These are phyloP conservation scores for Muscicapa comitata DNA, from an alignment of 2,797 vertebrate species.

Conservation along the genomic window DNA sequence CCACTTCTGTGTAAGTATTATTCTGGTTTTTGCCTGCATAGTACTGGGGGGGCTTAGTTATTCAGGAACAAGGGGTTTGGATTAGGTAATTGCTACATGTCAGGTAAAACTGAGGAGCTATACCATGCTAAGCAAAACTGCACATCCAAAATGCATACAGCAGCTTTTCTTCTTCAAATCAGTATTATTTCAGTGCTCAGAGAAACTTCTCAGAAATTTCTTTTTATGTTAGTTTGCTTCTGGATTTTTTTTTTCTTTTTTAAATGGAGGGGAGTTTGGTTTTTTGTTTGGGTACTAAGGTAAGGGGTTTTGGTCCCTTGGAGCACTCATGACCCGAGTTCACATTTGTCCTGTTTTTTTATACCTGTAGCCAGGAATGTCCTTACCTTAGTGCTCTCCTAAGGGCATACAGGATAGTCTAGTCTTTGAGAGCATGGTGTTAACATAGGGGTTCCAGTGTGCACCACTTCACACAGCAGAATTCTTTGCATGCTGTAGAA, in stretches of 20 bases:
- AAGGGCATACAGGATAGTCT: neutral
- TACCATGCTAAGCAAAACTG: neutral
- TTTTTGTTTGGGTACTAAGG: neutral
- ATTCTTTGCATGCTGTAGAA: neutral
- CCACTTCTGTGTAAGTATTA: neutral
- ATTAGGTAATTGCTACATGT: neutral
- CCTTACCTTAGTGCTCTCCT: neutral
- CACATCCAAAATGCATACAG: neutral
- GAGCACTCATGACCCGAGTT: neutral
- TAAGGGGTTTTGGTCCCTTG: neutral
- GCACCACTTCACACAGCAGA: neutral
- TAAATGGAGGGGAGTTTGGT: fast-evolving
- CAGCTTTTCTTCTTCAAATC: neutral
- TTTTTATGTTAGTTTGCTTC: neutral
- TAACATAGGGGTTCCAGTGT: neutral
- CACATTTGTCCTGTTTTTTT: neutral
- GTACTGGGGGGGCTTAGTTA: neutral
- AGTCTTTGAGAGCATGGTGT: neutral
- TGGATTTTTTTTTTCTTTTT: neutral
- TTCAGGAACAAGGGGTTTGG: neutral
- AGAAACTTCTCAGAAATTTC: neutral
- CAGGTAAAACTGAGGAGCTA: neutral
- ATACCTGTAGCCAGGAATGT: neutral
- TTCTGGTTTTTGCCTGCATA: neutral
- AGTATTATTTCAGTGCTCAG: neutral